Evolutionary conservation across 1,140 invertebrate species (phyloP).

Genomic region (Papilio dardanus): DNA sequence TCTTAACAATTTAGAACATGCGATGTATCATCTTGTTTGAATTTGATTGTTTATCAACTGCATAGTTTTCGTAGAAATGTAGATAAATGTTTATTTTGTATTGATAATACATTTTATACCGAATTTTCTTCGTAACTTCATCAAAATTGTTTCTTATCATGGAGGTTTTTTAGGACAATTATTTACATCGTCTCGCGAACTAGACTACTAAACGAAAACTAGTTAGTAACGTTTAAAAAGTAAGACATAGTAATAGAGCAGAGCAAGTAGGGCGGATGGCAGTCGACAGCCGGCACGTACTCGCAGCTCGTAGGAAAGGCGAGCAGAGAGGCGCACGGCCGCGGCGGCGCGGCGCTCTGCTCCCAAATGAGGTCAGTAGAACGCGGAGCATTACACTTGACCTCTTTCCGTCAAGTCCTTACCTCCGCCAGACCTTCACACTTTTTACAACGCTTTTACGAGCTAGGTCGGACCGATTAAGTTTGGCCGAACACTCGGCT

Average conservation of each 20-base stretch:
- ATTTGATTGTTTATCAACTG: constrained; percentile 10
- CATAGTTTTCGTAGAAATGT: not conserved
- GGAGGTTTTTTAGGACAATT: too few species aligned
- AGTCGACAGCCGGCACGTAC: constrained; percentile 53
- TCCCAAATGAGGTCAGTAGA: constrained; percentile 80
- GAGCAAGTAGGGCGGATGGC: constrained; percentile 31
- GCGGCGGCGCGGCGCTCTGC: constrained; percentile 50
- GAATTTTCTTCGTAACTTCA: not conserved
- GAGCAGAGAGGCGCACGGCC: constrained; percentile 58
- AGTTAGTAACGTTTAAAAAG: not conserved
- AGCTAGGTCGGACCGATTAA: constrained; percentile 80
- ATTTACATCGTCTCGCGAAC: not conserved
- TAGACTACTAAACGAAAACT: not conserved
- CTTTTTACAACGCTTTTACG: constrained; percentile 80
- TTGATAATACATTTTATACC: not conserved
- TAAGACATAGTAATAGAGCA: constrained; percentile 46
- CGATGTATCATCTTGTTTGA: not conserved
- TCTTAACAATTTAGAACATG: not conserved
- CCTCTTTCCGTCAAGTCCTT: constrained; percentile 80
- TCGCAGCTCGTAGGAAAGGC: constrained; percentile 69
- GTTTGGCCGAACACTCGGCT: constrained; percentile 66
- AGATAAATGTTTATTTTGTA: not conserved
- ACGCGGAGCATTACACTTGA: constrained; percentile 81
- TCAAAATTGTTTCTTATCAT: not conserved
- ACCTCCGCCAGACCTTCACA: constrained; percentile 81